Conservation (phyloP, 2,797 vertebrate species). For the Myotis findleyi region DNA sequence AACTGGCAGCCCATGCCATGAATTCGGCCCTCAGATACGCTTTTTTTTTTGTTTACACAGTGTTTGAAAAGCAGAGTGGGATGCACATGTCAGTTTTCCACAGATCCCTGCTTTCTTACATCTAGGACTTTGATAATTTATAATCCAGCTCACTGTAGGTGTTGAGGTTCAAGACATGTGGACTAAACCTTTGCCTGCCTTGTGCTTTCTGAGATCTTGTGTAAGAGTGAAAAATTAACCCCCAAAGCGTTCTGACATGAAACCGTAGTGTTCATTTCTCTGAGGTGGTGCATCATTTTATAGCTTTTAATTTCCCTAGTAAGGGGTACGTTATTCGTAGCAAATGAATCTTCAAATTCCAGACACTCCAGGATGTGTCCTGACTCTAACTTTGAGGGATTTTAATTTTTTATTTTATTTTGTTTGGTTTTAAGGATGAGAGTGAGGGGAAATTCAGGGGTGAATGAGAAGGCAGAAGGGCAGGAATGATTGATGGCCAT, state of each 20-base stretch:
- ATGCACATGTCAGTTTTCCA: not conserved
- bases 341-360: not conserved
- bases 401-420: constrained; percentile 15
- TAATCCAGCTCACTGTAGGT: not conserved
- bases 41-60: not conserved
- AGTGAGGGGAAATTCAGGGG: constrained; percentile 26
- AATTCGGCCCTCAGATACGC: not conserved
- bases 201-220: constrained; percentile 1
- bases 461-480: not conserved
- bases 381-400: not conserved
- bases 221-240: not conserved
- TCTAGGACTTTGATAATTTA: not conserved
- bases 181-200: not conserved
- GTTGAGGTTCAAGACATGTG: not conserved
- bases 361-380: not conserved
- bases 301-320: not conserved
- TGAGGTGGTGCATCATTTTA: not conserved
- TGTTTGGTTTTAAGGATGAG: not conserved
- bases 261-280: not conserved
- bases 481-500: constrained; percentile 44
- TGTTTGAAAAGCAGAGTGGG: not conserved
- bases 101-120: not conserved
- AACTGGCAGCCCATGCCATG: no score
- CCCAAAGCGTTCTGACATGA: not conserved
- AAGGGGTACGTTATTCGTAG: not conserved